These are phyloP conservation scores for Chymomyza procnemis DNA, from an alignment of 2,888 invertebrate species.

Conservation along the genomic window DNA sequence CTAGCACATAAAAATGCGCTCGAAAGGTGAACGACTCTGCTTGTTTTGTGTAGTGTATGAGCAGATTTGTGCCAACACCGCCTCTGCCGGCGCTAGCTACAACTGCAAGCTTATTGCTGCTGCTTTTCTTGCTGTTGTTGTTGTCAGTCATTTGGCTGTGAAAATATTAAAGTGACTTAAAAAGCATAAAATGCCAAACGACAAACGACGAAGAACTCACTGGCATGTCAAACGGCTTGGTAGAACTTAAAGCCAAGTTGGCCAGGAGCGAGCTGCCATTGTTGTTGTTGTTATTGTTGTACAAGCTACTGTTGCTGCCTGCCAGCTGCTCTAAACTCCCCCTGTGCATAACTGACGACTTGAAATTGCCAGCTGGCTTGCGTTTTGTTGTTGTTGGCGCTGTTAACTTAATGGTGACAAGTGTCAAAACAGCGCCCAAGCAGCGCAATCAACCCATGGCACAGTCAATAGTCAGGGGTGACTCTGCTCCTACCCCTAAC, in stretches of 20 bases:
- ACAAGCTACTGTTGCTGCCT: neutral
- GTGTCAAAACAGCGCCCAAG: slow-evolving; percentile 57
- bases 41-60: neutral
- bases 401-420: slow-evolving; percentile 69
- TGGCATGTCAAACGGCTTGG: slow-evolving; percentile 51
- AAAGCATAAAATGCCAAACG: slow-evolving; percentile 56
- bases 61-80: slow-evolving; percentile 28
- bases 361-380: slow-evolving; percentile 10
- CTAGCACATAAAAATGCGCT: too few relatives aligned
- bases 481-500: neutral
- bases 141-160: slow-evolving; percentile 56
- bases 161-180: slow-evolving; percentile 67
- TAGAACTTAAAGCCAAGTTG: slow-evolving; percentile 49
- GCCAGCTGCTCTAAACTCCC: neutral
- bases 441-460: neutral
- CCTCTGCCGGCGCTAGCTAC: neutral
- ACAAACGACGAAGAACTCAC: slow-evolving; percentile 33
- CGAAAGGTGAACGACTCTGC: too few relatives aligned
- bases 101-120: slow-evolving; percentile 21
- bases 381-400: slow-evolving; percentile 17
- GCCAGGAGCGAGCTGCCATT: neutral
- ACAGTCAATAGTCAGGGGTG: neutral
- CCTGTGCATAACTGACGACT: neutral
- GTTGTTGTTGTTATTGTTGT: neutral
- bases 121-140: slow-evolving; percentile 16